Evolutionary conservation across 2,888 invertebrate genomes (phyloP).

Genomic region (Caenorhabditis japonica): DNA sequence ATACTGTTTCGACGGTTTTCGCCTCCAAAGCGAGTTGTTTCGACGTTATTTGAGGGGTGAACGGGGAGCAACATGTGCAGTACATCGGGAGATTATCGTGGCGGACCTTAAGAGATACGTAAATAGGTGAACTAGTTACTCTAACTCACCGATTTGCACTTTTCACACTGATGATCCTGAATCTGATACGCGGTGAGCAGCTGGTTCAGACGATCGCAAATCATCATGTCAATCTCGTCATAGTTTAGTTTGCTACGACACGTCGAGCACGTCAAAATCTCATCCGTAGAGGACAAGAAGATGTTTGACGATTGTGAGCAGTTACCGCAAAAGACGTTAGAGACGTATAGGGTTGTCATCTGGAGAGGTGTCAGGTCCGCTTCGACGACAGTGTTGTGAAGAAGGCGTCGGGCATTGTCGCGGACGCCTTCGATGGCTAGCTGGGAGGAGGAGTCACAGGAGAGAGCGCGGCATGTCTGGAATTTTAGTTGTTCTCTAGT

Average conservation of each 20-base stretch:
- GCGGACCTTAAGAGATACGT: conserved; percentile 63
- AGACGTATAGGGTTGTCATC: conserved; percentile 46
- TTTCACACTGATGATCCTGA: conserved; percentile 90
- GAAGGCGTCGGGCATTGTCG: conserved; percentile 54
- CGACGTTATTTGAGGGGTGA: conserved; percentile 53
- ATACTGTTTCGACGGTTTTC: conserved; percentile 37
- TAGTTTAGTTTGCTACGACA: conserved; percentile 51
- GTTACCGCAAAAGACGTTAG: conserved; percentile 56
- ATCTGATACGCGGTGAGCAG: conserved; percentile 85
- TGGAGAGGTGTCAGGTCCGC: conserved; percentile 27
- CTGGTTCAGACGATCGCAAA: conserved; percentile 66
- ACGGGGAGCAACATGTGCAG: conserved; percentile 72
- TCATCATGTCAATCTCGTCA: conserved; percentile 55
- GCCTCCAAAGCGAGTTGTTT: conserved; percentile 54
- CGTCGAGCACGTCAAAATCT: conserved; percentile 39
- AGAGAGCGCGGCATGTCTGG: conserved; percentile 47
- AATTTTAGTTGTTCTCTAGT: no score
- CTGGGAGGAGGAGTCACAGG: conserved; percentile 50
- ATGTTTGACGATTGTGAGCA: conserved; percentile 53
- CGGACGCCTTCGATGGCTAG: conserved; percentile 49
- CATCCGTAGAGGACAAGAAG: conserved; percentile 45
- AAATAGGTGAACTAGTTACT: no score
- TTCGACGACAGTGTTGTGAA: conserved; percentile 53
- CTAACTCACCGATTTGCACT: conserved; percentile 87
- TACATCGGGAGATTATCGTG: conserved; percentile 58